phyloP scores from a whole-genome alignment of 2,888 invertebrate genomes.

The Conistra vaccinii region DNA sequence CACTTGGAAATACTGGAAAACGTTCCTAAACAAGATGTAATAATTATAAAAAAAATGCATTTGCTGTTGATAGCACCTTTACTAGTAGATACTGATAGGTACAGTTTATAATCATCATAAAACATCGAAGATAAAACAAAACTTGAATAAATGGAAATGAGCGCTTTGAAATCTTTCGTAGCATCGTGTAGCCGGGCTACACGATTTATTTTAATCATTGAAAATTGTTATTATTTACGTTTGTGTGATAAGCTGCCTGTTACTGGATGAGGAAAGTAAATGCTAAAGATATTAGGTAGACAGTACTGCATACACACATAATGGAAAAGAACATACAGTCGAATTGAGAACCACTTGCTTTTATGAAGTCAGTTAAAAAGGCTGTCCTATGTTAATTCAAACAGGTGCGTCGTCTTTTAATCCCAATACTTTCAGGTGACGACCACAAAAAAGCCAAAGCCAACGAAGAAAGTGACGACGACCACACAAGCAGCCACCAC shows the following conservation, averaged over 20 bases:
- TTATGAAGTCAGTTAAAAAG: not conserved
- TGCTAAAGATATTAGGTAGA: not conserved
- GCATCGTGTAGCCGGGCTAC: not conserved
- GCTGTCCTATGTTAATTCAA: not conserved
- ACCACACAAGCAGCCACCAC: constrained; percentile 81
- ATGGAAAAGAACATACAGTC: not conserved
- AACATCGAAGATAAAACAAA: no score
- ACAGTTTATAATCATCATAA: no score
- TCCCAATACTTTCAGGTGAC: constrained; percentile 79
- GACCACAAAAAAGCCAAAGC: constrained; percentile 83
- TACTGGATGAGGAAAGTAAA: not conserved
- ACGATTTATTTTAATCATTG: not conserved
- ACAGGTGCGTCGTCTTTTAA: constrained; percentile 72
- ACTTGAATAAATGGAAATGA: no score
- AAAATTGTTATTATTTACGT: not conserved
- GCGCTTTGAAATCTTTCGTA: no score
- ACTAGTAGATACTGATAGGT: no score
- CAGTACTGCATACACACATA: not conserved
- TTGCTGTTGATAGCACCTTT: no score
- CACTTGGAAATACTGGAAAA: no score
- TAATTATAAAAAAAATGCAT: no score
- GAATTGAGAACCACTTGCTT: not conserved
- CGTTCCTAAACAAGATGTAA: no score
- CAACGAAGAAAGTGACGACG: constrained; percentile 81
- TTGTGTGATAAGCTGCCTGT: not conserved